Base-by-base conservation (phyloP, 2,113 vertebrate genomes). In the Scophthalmus maximus region DNA sequence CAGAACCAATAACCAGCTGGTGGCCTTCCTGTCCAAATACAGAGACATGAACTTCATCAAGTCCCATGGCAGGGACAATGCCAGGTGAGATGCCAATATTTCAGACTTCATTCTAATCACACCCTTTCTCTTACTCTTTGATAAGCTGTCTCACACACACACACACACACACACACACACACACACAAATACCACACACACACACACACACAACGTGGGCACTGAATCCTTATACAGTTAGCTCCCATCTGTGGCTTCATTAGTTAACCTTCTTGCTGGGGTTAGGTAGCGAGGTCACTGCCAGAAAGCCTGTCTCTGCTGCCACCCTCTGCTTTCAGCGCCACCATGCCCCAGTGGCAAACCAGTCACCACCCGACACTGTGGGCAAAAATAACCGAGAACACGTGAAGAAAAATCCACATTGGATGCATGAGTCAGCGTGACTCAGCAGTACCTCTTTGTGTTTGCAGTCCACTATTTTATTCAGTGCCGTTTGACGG, bases 41-140 rank as follows among this genome's bases (percentile, higher is more conserved):
- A 94, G 97, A 72, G 90, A 96, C 29, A 98, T 98, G 97, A 99
- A 99, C 89, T 99, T 99, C 93, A 88, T 99, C 91, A 99, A 99
- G 86, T 99, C 98, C 1, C 98, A 99, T 0, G 98, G 98, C 70
- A 95, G 98, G 76, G 98, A 99, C 92, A 99, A 99, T 0, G 96
- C 97, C 73, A 96, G 98, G 98, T 99, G 92, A 83, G 64, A 77
- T 23, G 46, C 62, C 27, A 11, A 26, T 8, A 47, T 62, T 68
- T 30, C 34, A 34, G 32, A 56, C 64, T 79, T 72, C 18, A 51
- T 44, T 62, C 51, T 62, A 25, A 12, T 22, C 17, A 12, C 52
- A 80, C 27, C 25, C 23, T 22, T 2, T 18, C 64, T 36, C 25
- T 18, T 3, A 25, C 30, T 36, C 15, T 32, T 26, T 68, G 26